phyloP scores from a whole-genome alignment of 2,888 invertebrate species.

The Parnassius mnemosyne region DNA sequence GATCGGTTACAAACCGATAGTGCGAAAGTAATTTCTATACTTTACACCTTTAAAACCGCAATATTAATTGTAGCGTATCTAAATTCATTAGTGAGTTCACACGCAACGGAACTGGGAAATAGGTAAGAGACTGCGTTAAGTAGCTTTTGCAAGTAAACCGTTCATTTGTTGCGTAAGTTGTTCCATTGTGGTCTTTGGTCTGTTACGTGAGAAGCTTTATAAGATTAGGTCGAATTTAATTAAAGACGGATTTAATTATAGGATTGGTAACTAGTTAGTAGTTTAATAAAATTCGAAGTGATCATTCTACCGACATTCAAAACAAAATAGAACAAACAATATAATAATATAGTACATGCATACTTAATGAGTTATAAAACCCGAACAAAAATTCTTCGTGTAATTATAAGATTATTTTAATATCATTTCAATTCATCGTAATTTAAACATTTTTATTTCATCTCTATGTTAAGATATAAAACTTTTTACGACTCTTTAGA shows the following conservation, averaged over 20 bases:
- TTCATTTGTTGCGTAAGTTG: conserved; percentile 20
- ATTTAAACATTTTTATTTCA: too few species aligned
- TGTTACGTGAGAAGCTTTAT: conserved; percentile 19
- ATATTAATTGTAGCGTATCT: conserved; percentile 11
- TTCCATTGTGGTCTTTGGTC: conserved; percentile 11
- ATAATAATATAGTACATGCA: too few species aligned
- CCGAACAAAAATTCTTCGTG: too few species aligned
- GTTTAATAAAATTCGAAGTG: not conserved
- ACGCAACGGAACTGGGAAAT: conserved; percentile 14
- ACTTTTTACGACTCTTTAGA: conserved; percentile 3
- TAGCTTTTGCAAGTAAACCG: conserved; percentile 8
- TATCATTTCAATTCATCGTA: too few species aligned
- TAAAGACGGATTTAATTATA: conserved; percentile 1
- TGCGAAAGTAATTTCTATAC: not conserved
- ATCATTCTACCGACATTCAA: not conserved
- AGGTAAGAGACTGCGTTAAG: not conserved
- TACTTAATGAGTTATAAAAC: too few species aligned
- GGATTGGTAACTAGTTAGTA: not conserved
- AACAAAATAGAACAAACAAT: too few species aligned
- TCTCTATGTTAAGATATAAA: not conserved
- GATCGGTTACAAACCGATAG: not conserved
- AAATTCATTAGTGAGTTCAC: conserved; percentile 20
- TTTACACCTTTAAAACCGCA: not conserved
- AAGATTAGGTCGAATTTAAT: conserved; percentile 12
- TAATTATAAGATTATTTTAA: too few species aligned